Percentiles rank a stretch among this genome's conserved stretches.
Conservation (phyloP, 2,888 invertebrate genomes). For the Sinohyriopsis cumingii region DNA sequence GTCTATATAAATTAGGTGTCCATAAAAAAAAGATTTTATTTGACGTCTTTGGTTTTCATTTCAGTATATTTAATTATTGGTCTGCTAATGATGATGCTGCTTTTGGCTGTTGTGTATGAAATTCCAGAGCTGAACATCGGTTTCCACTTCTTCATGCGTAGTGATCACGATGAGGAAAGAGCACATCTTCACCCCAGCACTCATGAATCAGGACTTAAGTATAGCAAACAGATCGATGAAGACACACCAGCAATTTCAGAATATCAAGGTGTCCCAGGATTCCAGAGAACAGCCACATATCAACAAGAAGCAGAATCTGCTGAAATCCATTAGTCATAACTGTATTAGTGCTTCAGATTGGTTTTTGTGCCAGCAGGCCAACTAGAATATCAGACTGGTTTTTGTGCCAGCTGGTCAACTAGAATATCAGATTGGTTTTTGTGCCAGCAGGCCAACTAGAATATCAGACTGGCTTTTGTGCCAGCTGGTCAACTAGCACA, state of each 20-base stretch:
- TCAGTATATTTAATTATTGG: slow-evolving; percentile 86
- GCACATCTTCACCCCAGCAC: slow-evolving; percentile 43
- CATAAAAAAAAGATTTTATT: background rate
- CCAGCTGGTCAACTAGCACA: no score
- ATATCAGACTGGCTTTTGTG: no score
- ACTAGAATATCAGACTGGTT: no score
- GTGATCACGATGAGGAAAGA: slow-evolving; percentile 74
- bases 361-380: no score
- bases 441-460: no score
- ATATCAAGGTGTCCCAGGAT: slow-evolving; percentile 37
- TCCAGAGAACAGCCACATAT: slow-evolving; percentile 25
- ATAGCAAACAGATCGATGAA: slow-evolving; percentile 60
- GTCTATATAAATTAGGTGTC: no score
- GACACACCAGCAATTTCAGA: slow-evolving; percentile 28
- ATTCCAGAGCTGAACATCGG: slow-evolving; percentile 91
- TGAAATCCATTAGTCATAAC: slow-evolving; percentile 4
- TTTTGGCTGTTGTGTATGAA: slow-evolving; percentile 88
- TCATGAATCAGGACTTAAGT: slow-evolving; percentile 48
- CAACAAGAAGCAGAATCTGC: slow-evolving; percentile 12
- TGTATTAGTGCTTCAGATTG: no score
- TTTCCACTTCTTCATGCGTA: slow-evolving; percentile 81
- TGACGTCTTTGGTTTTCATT: slow-evolving; percentile 6
- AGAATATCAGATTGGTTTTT: no score
- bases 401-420: no score
- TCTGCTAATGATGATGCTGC: slow-evolving; percentile 87